Evolutionary conservation across 1,140 invertebrate species (phyloP).

Genomic region (Drosophila setifemur): DNA sequence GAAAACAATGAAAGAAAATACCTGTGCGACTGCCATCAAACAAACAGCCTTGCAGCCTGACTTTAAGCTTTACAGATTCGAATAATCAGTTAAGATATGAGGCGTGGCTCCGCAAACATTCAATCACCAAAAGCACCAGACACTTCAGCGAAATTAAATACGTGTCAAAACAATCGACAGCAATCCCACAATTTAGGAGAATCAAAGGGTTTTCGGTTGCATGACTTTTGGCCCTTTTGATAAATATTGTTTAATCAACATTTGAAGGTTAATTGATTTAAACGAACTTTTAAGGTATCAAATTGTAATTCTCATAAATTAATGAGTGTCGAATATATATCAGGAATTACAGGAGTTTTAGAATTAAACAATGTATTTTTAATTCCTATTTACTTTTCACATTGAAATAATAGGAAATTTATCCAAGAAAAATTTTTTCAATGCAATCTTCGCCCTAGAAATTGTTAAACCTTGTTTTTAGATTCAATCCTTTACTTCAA

Average conservation of each 20-base stretch:
- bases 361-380: too few species aligned
- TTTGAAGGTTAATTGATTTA: background rate
- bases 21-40: slow-evolving; percentile 30
- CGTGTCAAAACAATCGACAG: slow-evolving; percentile 40
- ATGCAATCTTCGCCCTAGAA: too few species aligned
- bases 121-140: slow-evolving; percentile 15
- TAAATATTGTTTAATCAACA: background rate
- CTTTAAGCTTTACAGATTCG: slow-evolving; percentile 47
- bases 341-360: too few species aligned
- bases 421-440: too few species aligned
- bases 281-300: too few species aligned
- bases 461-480: too few species aligned
- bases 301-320: too few species aligned
- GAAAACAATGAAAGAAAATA: slow-evolving; percentile 56
- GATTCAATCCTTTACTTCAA: too few species aligned
- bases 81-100: slow-evolving; percentile 39
- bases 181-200: slow-evolving; percentile 24
- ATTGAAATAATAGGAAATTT: too few species aligned
- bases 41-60: slow-evolving; percentile 62
- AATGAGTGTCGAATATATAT: too few species aligned
- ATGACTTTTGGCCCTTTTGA: background rate
- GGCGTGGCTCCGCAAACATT: slow-evolving; percentile 16
- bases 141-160: slow-evolving; percentile 33
- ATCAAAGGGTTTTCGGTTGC: slow-evolving; percentile 10
- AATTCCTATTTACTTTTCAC: too few species aligned